phyloP scores from a whole-genome alignment of 2,113 vertebrate species.

The Tupaia chinensis region DNA sequence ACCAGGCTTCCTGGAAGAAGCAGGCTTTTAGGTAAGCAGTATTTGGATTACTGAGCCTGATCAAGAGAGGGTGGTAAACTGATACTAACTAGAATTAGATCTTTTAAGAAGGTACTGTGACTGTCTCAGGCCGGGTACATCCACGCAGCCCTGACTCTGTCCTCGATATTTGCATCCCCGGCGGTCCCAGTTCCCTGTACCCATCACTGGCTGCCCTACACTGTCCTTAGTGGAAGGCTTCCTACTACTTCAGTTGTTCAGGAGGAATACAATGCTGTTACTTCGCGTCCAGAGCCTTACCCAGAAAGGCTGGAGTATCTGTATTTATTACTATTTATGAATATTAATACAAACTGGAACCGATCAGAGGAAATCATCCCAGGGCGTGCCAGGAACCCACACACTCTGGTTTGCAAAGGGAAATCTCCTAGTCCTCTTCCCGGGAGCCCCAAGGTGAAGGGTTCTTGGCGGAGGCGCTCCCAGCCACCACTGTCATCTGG shows the following conservation, averaged over 20 bases:
- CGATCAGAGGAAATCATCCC: background rate
- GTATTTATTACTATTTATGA: background rate
- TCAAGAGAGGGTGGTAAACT: background rate
- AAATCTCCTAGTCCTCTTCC: background rate
- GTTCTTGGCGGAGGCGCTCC: accelerated
- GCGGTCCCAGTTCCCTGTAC: too few species aligned
- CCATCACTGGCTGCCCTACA: background rate
- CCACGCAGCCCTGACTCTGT: background rate
- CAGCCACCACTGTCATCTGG: accelerated
- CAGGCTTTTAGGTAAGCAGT: background rate
- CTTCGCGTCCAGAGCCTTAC: background rate
- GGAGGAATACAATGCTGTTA: background rate
- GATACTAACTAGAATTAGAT: background rate
- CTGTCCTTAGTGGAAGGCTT: too few species aligned
- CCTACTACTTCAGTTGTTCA: background rate
- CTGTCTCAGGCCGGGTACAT: background rate
- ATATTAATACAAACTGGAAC: background rate
- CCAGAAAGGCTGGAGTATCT: background rate
- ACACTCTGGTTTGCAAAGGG: background rate
- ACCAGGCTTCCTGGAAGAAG: background rate
- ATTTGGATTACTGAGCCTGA: background rate
- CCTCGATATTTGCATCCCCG: background rate
- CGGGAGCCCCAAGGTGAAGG: accelerated
- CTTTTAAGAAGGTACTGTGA: background rate
- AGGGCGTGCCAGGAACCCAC: background rate